Percentiles rank a stretch among this genome's conserved stretches.
These are phyloP conservation scores for Colius striatus DNA, from an alignment of 2,113 vertebrate genomes.

Conservation along the genomic window DNA sequence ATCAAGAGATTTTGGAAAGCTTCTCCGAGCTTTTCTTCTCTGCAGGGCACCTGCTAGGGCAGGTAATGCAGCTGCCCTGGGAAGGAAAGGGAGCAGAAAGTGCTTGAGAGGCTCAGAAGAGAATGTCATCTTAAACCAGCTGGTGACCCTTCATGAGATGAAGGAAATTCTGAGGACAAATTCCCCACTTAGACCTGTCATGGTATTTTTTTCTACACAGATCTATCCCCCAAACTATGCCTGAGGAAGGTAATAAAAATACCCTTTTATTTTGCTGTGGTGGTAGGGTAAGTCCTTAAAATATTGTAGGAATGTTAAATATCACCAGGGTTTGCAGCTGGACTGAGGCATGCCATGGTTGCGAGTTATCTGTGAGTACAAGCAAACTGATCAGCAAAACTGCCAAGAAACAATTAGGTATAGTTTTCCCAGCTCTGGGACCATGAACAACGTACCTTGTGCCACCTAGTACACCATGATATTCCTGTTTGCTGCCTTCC, in stretches of 20 bases:
- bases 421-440: not conserved
- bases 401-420: not conserved
- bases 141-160: not conserved
- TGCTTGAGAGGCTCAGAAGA: not conserved
- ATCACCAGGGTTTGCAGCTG: not conserved
- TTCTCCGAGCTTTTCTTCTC: not conserved
- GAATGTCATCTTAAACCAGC: not conserved
- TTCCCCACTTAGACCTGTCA: not conserved
- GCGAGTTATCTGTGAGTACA: not conserved
- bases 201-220: not conserved
- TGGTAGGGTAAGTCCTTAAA: not conserved
- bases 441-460: rapidly evolving
- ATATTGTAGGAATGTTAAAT: not conserved
- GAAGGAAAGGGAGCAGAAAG: not conserved
- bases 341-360: not conserved
- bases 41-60: not conserved
- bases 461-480: rapidly evolving
- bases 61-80: not conserved
- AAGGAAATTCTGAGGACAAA: not conserved
- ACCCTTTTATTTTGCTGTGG: not conserved
- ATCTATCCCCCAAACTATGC: not conserved
- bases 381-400: not conserved
- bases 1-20: not conserved
- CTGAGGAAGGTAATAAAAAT: not conserved
- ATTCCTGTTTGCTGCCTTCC: not conserved